phyloP scores from a whole-genome alignment of 2,113 vertebrate species.

The Dromaius novaehollandiae region DNA sequence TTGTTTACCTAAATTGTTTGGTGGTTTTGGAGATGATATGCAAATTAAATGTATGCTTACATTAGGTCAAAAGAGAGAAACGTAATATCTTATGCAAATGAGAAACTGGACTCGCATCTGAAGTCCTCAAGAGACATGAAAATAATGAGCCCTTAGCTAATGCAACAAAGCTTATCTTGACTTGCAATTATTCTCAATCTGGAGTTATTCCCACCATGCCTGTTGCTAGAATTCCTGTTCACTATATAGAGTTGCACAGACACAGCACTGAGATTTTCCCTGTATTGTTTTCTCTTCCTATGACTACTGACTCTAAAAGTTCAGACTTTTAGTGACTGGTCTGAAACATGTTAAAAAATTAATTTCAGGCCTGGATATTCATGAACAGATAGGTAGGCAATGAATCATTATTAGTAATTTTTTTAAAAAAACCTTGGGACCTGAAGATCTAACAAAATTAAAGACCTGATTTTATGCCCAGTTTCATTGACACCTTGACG shows the following conservation, averaged over 20 bases:
- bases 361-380: not conserved
- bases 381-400: not conserved
- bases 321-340: not conserved
- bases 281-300: not conserved
- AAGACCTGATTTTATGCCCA: not conserved
- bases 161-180: not conserved
- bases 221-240: not conserved
- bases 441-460: not conserved
- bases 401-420: not conserved
- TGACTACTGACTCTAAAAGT: not conserved
- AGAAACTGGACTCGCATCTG: not conserved
- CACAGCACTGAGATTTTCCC: not conserved
- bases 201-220: not conserved
- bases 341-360: not conserved
- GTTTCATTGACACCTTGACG: not conserved
- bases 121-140: not conserved
- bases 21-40: not conserved
- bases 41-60: not conserved
- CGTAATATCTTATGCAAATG: not conserved
- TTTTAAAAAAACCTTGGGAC: not conserved
- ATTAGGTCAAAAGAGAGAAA: not conserved
- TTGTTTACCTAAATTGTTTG: not conserved
- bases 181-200: not conserved
- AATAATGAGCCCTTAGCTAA: not conserved
- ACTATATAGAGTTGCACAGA: not conserved